Evolutionary conservation across 2,888 invertebrate species (phyloP), one percentile per base, ranked within the genome.

Genomic region (Drosophila histrio): DNA sequence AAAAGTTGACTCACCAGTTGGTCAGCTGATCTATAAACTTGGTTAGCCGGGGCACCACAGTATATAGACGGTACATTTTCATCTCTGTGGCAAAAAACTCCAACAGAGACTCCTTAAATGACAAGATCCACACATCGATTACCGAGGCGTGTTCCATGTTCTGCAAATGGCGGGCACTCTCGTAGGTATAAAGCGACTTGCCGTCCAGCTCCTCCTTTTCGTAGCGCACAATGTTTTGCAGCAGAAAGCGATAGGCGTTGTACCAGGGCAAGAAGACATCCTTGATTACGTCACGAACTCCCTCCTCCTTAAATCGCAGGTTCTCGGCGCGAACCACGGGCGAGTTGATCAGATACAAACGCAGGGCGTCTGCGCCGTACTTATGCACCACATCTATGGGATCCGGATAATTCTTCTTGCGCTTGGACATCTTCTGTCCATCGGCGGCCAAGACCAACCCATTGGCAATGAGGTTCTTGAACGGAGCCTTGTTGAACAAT

Each of bases 371-470:
- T 0, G 99, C 99, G 1, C 99, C 99, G 91, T 97, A 99, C 91
- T 98, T 98, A 47, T 95, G 92, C 0, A 98, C 95, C 13, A 99
- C 94, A 83, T 96, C 95, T 92, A 98, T 93, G 0, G 99, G 99
- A 93, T 99, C 99, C 0, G 99, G 99, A 92, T 98, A 99, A 91
- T 99, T 99, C 92, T 99, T 98, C 92, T 99, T 99, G 24, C 99
- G 94, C 91, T 99, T 99, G 0, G 99, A 99, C 99, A 99, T 99
- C 92, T 99, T 99, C 91, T 98, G 98, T 0, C 99, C 99, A 93
- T 99, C 99, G 30, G 96, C 92, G n/a, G 99, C 99, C 64, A 99
- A 93, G 0, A 99, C 96, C 60, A 99, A 93, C 1, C 99, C 99
- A 91, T 98, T 99, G 15, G 96, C 98, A 76, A 99, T 97, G 38